Conservation (phyloP, 2,113 vertebrate genomes). For the Sorex fumeus region DNA sequence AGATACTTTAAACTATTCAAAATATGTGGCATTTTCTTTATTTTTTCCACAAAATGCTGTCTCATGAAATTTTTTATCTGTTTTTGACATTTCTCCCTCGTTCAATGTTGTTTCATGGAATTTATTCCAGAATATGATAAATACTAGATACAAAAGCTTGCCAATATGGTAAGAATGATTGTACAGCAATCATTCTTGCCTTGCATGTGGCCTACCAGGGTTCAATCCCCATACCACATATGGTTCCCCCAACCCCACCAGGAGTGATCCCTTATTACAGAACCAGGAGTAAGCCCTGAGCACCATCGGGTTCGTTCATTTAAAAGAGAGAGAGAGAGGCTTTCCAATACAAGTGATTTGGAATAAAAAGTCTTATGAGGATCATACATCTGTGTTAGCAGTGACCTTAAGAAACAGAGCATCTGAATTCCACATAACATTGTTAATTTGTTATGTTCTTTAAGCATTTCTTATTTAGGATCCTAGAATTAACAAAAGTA, state of each 20-base stretch:
- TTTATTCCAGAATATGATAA: conserved; percentile 64
- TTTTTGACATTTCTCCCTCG: conserved; percentile 1
- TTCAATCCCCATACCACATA: too few species aligned
- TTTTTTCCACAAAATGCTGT: conserved; percentile 41
- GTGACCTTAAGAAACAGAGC: background rate
- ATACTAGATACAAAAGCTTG: conserved; percentile 29
- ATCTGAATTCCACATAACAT: background rate
- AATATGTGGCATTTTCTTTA: background rate
- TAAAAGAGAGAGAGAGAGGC: too few species aligned
- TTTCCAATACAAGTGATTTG: background rate
- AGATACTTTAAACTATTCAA: conserved; percentile 42
- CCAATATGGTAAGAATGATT: background rate
- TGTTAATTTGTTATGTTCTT: background rate
- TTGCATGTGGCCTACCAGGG: too few species aligned
- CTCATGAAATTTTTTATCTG: conserved; percentile 38
- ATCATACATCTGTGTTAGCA: conserved; percentile 27
- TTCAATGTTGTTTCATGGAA: conserved; percentile 39
- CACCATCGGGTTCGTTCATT: too few species aligned
- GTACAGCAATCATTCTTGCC: too few species aligned
- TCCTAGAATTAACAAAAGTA: background rate
- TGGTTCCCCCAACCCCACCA: too few species aligned
- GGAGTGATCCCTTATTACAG: too few species aligned
- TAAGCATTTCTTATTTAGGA: conserved; percentile 12
- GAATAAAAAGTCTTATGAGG: background rate
- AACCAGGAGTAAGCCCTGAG: too few species aligned